phyloP scores from a whole-genome alignment of 2,113 vertebrate genomes.

The Phyllostomus discolor region DNA sequence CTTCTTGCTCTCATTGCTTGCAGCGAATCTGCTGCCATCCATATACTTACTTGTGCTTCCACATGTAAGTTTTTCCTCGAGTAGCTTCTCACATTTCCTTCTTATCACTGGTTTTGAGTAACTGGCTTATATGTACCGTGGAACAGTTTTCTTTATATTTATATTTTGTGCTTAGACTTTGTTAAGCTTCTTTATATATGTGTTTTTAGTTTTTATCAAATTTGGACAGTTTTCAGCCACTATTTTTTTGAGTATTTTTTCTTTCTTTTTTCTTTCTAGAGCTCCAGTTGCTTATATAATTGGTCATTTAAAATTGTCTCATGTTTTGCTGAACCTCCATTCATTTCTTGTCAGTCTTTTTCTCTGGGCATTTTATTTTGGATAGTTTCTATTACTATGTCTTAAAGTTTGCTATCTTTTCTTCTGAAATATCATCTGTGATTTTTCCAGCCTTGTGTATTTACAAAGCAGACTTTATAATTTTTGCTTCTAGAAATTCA shows the following conservation, averaged over 20 bases:
- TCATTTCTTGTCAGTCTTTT: neutral
- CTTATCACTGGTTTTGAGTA: neutral
- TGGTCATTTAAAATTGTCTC: neutral
- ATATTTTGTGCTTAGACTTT: neutral
- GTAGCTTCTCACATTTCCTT: neutral
- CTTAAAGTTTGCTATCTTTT: constrained; percentile 45
- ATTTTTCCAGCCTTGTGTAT: neutral
- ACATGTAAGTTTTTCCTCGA: neutral
- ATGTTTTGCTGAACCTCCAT: neutral
- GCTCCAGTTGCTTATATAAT: neutral
- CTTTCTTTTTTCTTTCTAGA: neutral
- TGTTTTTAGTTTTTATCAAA: no score
- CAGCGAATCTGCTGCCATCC: neutral
- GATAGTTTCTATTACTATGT: neutral
- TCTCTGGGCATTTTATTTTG: neutral
- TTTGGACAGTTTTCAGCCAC: neutral
- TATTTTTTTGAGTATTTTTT: neutral
- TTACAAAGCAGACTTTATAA: constrained; percentile 39
- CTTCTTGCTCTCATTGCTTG: neutral
- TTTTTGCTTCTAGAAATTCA: constrained; percentile 36
- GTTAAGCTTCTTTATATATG: neutral
- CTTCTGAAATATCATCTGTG: constrained; percentile 18
- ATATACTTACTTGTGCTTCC: neutral
- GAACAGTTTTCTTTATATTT: neutral
- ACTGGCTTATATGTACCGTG: neutral